These are phyloP conservation scores for Haplochromis vanheusdeni DNA, from an alignment of 2,113 vertebrate species.

Conservation along the genomic window DNA sequence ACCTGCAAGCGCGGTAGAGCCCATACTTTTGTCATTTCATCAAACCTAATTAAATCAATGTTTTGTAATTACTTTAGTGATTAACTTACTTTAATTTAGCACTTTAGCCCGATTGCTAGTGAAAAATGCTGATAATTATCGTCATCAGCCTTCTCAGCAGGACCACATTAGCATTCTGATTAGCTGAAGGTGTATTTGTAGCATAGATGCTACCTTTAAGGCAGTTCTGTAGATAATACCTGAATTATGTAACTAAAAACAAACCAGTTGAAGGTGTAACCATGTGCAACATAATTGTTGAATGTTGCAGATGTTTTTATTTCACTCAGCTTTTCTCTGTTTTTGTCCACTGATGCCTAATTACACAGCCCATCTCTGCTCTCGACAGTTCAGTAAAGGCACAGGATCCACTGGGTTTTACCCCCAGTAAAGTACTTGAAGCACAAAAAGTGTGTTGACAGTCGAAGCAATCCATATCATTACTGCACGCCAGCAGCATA, in stretches of 20 bases:
- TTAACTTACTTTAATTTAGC: not conserved
- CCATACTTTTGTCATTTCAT: not conserved
- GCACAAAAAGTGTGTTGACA: not conserved
- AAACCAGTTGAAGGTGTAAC: not conserved
- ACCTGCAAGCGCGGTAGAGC: not conserved
- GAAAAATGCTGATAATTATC: not conserved
- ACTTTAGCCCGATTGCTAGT: rapidly evolving
- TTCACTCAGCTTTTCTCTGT: not conserved
- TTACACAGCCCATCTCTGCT: not conserved
- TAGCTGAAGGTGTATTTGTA: not conserved
- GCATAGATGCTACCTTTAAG: not conserved
- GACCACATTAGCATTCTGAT: not conserved
- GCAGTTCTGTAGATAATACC: not conserved
- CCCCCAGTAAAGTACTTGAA: not conserved
- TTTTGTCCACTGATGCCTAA: not conserved
- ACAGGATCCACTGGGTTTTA: not conserved
- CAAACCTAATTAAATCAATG: not conserved
- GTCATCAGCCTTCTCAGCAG: not conserved
- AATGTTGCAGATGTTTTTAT: not conserved
- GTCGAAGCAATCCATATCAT: not conserved
- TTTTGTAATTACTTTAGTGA: not conserved
- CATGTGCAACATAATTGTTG: not conserved
- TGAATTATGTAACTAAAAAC: not conserved
- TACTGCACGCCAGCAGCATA: not conserved
- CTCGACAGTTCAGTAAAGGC: not conserved